Evolutionary conservation across 2,888 invertebrate species (phyloP).

Genomic region (Caenorhabditis afra): DNA sequence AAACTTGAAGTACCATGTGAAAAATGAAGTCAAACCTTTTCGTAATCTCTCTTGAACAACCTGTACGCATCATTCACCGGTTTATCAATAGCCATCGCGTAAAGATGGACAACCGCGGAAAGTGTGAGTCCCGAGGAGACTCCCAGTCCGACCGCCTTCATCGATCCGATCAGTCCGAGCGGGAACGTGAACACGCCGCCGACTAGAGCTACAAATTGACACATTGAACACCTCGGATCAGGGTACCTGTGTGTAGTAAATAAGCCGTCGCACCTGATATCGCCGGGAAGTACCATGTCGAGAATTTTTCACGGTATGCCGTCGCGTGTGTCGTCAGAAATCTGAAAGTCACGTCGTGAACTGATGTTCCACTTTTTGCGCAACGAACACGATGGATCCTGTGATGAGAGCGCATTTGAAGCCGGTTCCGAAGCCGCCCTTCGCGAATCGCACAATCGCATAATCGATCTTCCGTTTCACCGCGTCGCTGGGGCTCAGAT

Average conservation of each 20-base stretch:
- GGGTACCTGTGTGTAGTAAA: slow-evolving; percentile 66
- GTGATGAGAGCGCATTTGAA: slow-evolving; percentile 67
- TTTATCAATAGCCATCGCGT: slow-evolving; percentile 69
- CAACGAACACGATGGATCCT: slow-evolving; percentile 70
- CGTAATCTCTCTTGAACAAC: slow-evolving; percentile 66
- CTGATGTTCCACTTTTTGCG: no score
- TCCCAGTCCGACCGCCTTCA: slow-evolving; percentile 71
- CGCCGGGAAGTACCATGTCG: slow-evolving; percentile 72
- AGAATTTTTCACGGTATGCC: slow-evolving; percentile 68
- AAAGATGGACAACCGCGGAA: slow-evolving; percentile 67
- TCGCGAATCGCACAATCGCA: slow-evolving; percentile 69
- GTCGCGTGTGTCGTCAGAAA: slow-evolving; percentile 68
- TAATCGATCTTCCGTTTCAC: slow-evolving; percentile 69
- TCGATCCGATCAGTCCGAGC: slow-evolving; percentile 68
- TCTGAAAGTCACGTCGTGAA: slow-evolving; percentile 48
- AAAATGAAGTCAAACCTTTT: slow-evolving; percentile 44
- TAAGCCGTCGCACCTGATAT: slow-evolving; percentile 73
- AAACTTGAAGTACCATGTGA: background rate
- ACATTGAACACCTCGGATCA: background rate
- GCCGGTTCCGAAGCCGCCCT: slow-evolving; percentile 68
- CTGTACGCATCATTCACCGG: slow-evolving; percentile 67
- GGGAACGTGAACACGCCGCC: slow-evolving; percentile 73
- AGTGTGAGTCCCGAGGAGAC: slow-evolving; percentile 68
- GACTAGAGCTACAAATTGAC: slow-evolving; percentile 69
- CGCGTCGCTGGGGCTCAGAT: slow-evolving; percentile 69